These are phyloP conservation scores for Halocynthia aurantium DNA, from an alignment of 23 tunicate species.

Conservation along the genomic window DNA sequence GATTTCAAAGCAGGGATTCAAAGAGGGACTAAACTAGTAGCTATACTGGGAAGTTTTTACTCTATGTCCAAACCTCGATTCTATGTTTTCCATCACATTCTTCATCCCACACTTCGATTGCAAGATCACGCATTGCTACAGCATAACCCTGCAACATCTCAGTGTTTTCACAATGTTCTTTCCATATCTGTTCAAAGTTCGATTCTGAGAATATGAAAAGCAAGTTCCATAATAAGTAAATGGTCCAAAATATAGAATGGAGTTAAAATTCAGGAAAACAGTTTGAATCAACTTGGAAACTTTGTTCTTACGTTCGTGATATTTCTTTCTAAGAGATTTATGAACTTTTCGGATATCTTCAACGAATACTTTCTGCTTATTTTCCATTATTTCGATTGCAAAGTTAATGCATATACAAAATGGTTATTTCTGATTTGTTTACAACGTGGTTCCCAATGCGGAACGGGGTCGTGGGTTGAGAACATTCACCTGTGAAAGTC, in stretches of 20 bases:
- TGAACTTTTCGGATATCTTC: conserved; percentile 16
- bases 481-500: too few relatives aligned
- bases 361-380: conserved; percentile 6
- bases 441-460: too few relatives aligned
- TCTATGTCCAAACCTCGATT: conserved; percentile 22
- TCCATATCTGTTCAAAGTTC: conserved; percentile 48
- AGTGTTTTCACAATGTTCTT: conserved; percentile 52
- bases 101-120: conserved; percentile 49
- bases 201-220: neutral
- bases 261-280: neutral
- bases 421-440: too few relatives aligned
- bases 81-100: conserved; percentile 79
- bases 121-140: conserved; percentile 52
- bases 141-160: conserved; percentile 40
- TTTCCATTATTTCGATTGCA: neutral
- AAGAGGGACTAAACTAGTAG: too few relatives aligned
- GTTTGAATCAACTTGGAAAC: too few relatives aligned
- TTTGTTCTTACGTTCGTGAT: conserved; percentile 9
- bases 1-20: too few relatives aligned
- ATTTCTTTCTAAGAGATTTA: conserved; percentile 14
- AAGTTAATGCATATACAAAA: too few relatives aligned
- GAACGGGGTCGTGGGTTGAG: too few relatives aligned
- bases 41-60: too few relatives aligned
- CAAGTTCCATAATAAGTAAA: neutral
- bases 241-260: neutral